Evolutionary conservation across 37 sponge, comb jelly and placozoan species (phyloP).

Genomic region (Amphimedon queenslandica): DNA sequence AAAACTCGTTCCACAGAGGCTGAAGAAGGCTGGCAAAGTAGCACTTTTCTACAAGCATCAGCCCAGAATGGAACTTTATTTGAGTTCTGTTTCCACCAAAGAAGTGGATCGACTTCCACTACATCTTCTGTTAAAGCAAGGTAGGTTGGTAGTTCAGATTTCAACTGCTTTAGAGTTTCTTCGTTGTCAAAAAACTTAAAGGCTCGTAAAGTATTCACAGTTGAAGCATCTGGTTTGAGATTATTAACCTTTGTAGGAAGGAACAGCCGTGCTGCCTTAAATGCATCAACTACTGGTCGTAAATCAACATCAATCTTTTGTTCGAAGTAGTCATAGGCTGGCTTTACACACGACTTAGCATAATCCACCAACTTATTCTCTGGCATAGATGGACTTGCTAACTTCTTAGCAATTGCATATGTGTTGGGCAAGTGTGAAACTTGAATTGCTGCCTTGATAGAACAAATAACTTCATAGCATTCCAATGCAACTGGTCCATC

Average conservation of each 20-base stretch:
- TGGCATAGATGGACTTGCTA: neutral
- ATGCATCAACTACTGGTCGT: slow-evolving; percentile 15
- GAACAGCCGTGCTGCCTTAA: slow-evolving; percentile 13
- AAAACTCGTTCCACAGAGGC: slow-evolving; percentile 37
- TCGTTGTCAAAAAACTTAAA: slow-evolving; percentile 13
- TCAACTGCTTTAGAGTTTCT: slow-evolving; percentile 15
- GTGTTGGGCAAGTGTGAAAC: slow-evolving; percentile 18
- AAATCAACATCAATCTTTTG: slow-evolving; percentile 1
- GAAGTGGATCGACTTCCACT: slow-evolving; percentile 7
- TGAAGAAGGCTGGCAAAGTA: slow-evolving; percentile 34
- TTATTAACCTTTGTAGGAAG: slow-evolving; percentile 12
- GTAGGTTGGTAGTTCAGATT: slow-evolving; percentile 27
- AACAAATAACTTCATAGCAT: slow-evolving; percentile 22
- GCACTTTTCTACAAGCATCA: slow-evolving; percentile 9
- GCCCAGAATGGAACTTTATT: slow-evolving; percentile 16
- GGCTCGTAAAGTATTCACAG: slow-evolving; percentile 4
- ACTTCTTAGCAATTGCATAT: neutral
- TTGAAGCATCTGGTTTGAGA: slow-evolving; percentile 15
- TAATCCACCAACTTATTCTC: slow-evolving; percentile 4
- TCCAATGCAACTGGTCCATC: slow-evolving; percentile 37
- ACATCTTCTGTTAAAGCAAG: slow-evolving; percentile 26
- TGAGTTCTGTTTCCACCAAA: slow-evolving; percentile 7
- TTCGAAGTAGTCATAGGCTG: slow-evolving; percentile 27
- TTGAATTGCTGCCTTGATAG: slow-evolving; percentile 20
- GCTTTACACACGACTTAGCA: slow-evolving; percentile 13